Percentiles rank a stretch among this genome's conserved stretches.
Evolutionary conservation across 2,888 invertebrate genomes (phyloP).

Genomic region (Hypomecis punctinalis): DNA sequence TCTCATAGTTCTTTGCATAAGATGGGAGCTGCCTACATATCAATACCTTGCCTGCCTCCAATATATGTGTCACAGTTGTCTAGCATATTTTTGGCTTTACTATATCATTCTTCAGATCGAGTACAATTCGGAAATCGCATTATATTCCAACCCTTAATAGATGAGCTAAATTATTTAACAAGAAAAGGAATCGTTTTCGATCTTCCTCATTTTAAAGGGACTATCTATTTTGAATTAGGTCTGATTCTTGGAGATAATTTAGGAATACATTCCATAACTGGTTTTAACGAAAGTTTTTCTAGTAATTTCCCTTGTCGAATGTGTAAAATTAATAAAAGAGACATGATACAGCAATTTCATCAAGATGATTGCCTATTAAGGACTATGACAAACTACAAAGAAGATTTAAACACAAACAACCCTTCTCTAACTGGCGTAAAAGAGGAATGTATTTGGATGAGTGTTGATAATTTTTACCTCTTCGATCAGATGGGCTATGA

Average conservation of each 20-base stretch:
- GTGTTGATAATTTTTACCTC: too few species aligned
- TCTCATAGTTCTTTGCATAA: conserved; percentile 5
- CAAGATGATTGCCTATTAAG: too few species aligned
- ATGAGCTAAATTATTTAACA: conserved; percentile 7
- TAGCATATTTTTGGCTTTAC: conserved; percentile 4
- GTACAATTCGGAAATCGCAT: background rate
- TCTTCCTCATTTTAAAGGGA: background rate
- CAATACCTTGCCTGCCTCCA: conserved; percentile 1
- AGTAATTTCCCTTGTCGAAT: too few species aligned
- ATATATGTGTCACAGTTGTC: background rate
- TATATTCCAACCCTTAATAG: background rate
- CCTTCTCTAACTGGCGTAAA: too few species aligned
- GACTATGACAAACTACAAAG: too few species aligned
- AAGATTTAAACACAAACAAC: too few species aligned
- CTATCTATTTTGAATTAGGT: conserved; percentile 3
- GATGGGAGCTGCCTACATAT: conserved; percentile 12
- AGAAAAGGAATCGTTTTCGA: conserved; percentile 1
- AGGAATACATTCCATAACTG: conserved; percentile 2
- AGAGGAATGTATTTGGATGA: too few species aligned
- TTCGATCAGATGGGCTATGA: too few species aligned
- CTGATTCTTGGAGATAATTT: conserved; percentile 5
- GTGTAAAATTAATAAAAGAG: too few species aligned
- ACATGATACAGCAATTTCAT: too few species aligned
- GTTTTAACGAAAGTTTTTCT: conserved; percentile 2
- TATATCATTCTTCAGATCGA: conserved; percentile 3